Evolutionary conservation across 2,113 vertebrate species (phyloP), one percentile per base, ranked within the genome.

Genomic region (Indicator maculatus): DNA sequence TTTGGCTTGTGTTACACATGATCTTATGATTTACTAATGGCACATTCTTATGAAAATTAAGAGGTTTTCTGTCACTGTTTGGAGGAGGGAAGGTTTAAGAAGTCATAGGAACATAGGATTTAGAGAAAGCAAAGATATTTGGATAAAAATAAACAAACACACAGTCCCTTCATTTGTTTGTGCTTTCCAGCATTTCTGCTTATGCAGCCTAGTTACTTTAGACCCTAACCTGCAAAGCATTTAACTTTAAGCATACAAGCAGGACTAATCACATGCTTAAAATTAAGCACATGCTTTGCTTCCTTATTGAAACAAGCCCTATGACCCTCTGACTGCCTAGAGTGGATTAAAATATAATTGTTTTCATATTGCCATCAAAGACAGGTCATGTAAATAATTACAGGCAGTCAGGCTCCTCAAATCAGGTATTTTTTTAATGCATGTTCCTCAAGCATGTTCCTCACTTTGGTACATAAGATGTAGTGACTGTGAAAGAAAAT

Each of bases 271-370:
- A 86, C 55, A 33, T 64, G 63, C 55, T 92, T 94, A 91, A 94
- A 94, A 83, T 79, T 60, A 91, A 92, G 79, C 79, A 69, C 38
- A 59, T 85, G 63, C 24, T 93, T 92, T 85, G 36, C 63, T 73
- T 88, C 53, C 67, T 89, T 94, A 74, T 3, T 91, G 58, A 89
- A 81, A 41, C 33, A 93, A 90, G 50, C n/a, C 61, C 79, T 91
- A 33, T 78, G 55, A 52, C 65, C 61, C 44, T 79, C 59, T 50
- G 24, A 75, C 44, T 90, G 80, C 86, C 65, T 74, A 83, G 83
- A 86, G 74, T 67, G 41, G 83, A 91, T 88, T 94, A 81, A 90
- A 92, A 86, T 83, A 92, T 28, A 93, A 90, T 90, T 83, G 36
- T 56, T 86, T 83, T 89, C 16, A 1, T 71, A 93, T 83, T 91